Percentiles rank a stretch among this genome's conserved stretches.
These are phyloP conservation scores for Muraenolepis orangiensis DNA, from an alignment of 2,797 vertebrate species.

Conservation along the genomic window DNA sequence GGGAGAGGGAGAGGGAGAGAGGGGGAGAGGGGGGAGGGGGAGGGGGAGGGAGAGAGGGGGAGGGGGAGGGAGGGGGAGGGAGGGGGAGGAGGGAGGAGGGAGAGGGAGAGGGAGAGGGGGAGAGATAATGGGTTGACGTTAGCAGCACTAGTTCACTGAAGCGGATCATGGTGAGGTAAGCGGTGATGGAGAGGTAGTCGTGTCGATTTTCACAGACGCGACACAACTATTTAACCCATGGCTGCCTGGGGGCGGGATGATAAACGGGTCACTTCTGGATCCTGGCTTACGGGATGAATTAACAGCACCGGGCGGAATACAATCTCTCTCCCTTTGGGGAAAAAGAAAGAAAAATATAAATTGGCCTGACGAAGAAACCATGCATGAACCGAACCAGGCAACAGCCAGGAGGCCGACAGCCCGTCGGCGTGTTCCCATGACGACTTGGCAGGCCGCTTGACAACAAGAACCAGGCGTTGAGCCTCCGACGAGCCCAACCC, in stretches of 20 bases:
- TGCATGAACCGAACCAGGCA: slow-evolving; percentile 47
- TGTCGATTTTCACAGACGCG: neutral
- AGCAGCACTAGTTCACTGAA: neutral
- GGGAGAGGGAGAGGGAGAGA: neutral
- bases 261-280: slow-evolving; percentile 23
- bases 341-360: neutral
- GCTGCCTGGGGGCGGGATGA: slow-evolving; percentile 19
- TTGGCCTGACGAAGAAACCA: slow-evolving; percentile 22
- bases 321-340: slow-evolving; percentile 25
- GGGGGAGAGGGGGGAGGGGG: neutral
- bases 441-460: slow-evolving; percentile 63
- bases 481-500: slow-evolving; percentile 59
- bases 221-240: neutral
- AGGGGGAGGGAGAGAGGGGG: neutral
- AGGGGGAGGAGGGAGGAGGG: neutral
- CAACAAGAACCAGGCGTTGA: slow-evolving; percentile 63
- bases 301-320: slow-evolving; percentile 52
- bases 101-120: neutral
- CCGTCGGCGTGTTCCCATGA: slow-evolving; percentile 56
- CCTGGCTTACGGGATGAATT: slow-evolving; percentile 30
- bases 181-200: neutral
- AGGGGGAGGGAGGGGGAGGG: neutral
- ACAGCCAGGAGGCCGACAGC: slow-evolving; percentile 33
- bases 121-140: neutral
- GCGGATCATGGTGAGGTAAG: neutral